Evolutionary conservation across 2,113 vertebrate genomes (phyloP), one percentile per base, ranked within the genome.

Genomic region (Osmerus eperlanus): DNA sequence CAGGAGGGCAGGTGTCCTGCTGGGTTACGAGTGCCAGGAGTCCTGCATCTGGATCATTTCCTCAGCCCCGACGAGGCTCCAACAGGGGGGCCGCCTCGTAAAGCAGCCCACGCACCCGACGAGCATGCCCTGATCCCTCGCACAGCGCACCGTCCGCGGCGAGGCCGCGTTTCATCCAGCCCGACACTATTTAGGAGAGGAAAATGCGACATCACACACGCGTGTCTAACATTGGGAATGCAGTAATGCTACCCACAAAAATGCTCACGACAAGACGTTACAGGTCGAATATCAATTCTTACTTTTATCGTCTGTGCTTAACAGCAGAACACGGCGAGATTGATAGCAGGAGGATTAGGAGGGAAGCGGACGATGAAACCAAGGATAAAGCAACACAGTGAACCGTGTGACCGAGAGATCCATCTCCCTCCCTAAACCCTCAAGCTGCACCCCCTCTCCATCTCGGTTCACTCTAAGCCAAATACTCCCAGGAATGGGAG

Each of bases 41-140:
- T 80, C 84, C 78, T 77, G 82, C 82, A 86, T 88, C 85, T 85
- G 85, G 81, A 88, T 89, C 80, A 75, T 87, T 91, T 90, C 89
- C 87, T 86, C 77, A 72, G 73, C 73, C 82, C 74, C 78, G 66
- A 82, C 58, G 65, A 82, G 77, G 81, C 68, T 62, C 78, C 76
- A 69, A 80, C 77, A 76, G 69, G 78, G 73, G 74, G 72, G 81
- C 76, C 56, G 53, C 62, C 79, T 86, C 74, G 71, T 87, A 89
- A 91, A 92, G 58, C 65, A 62, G 62, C 82, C 87, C 83, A 84
- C 84, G 79, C 83, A 80, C 79, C 62, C 56, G 70, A 80, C 65
- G 72, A 76, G 55, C 78, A 70, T 61, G 55, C 72, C 47, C 73
- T 67, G 85, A 78, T 72, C 67, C 70, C 67, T 60, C 8, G 41